These are phyloP conservation scores for Lagorchestes hirsutus DNA, from an alignment of 2,797 vertebrate genomes.

Conservation along the genomic window DNA sequence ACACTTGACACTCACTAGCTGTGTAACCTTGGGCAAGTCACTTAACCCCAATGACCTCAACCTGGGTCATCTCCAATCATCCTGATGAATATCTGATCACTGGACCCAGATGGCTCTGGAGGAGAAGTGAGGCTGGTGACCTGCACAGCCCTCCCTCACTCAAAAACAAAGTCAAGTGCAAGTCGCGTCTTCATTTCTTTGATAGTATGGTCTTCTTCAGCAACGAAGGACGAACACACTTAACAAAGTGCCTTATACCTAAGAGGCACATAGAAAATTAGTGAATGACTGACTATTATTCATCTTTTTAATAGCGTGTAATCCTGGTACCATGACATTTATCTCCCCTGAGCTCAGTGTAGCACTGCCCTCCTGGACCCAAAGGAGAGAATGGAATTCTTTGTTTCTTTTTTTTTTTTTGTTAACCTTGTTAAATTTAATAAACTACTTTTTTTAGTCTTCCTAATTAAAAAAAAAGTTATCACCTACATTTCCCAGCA, in stretches of 20 bases:
- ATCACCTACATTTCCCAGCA: not conserved
- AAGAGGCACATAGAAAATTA: not conserved
- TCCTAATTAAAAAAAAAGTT: not conserved
- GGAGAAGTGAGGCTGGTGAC: too few relatives aligned
- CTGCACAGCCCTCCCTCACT: too few relatives aligned
- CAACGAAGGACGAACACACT: not conserved
- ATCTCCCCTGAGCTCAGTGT: not conserved
- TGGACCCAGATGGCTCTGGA: too few relatives aligned
- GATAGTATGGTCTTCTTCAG: too few relatives aligned
- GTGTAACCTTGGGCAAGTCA: too few relatives aligned
- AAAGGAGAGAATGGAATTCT: not conserved
- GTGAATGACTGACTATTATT: not conserved
- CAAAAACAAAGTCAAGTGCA: too few relatives aligned
- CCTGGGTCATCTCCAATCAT: too few relatives aligned
- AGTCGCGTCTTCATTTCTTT: too few relatives aligned
- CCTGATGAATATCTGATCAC: too few relatives aligned
- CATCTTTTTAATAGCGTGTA: not conserved
- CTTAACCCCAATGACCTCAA: too few relatives aligned
- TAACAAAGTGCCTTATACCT: not conserved
- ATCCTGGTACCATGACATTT: not conserved
- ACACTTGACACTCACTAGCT: too few relatives aligned
- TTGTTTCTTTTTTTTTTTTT: not conserved
- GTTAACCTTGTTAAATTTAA: not conserved
- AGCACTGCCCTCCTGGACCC: slow-evolving; percentile 54
- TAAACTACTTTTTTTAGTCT: not conserved